Evolutionary conservation across 2,888 invertebrate species (phyloP).

Genomic region (Athrips mouffetella): DNA sequence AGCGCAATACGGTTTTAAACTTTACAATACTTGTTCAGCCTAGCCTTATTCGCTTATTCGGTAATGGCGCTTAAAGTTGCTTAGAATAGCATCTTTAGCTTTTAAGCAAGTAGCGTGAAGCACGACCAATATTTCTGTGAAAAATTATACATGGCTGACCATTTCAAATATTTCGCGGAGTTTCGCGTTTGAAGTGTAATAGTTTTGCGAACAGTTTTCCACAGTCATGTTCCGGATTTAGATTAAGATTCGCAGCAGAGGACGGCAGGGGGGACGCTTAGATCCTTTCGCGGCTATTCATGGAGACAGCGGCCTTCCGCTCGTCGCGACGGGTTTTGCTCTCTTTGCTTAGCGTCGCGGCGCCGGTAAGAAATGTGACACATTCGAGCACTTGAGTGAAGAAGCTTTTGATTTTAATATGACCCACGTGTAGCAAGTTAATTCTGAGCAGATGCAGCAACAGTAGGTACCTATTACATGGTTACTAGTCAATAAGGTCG

Average conservation of each 20-base stretch:
- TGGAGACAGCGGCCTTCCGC: constrained; percentile 9
- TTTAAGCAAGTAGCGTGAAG: background rate
- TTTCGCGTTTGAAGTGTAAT: background rate
- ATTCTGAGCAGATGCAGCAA: no score
- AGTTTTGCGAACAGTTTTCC: constrained; percentile 4
- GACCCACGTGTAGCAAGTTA: no score
- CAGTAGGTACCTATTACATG: no score
- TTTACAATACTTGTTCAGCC: no score
- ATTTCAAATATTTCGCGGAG: background rate
- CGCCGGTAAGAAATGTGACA: no score
- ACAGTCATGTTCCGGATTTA: constrained; percentile 8
- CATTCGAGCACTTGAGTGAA: no score
- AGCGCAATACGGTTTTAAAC: constrained; percentile 16
- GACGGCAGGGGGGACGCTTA: background rate
- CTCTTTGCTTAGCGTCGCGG: constrained; percentile 2
- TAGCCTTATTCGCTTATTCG: no score
- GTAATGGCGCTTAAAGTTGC: background rate
- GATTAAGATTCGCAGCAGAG: constrained; percentile 4
- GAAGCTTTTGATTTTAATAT: no score
- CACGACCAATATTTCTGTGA: background rate
- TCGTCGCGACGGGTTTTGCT: constrained; percentile 7
- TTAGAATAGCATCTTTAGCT: no score
- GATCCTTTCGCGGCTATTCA: background rate
- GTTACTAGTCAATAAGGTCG: no score
- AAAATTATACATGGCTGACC: constrained; percentile 2